Conservation (phyloP, 2,113 vertebrate genomes). For the Calypte anna region DNA sequence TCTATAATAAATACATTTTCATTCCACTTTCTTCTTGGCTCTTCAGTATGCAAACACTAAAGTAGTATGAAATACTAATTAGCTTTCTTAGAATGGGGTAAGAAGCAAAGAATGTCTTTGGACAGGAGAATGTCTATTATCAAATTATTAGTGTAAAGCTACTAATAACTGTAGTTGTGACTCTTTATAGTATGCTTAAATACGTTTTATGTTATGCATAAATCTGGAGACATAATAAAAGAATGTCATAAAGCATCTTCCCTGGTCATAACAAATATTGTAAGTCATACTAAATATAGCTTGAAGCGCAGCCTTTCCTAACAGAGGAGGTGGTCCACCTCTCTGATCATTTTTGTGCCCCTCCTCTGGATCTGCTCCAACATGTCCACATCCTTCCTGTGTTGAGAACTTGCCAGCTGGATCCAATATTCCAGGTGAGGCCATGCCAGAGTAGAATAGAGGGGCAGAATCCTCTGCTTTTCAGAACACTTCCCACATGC, state of each 20-base stretch:
- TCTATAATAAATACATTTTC: background rate
- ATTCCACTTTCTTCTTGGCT: background rate
- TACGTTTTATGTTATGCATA: background rate
- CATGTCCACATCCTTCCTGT: background rate
- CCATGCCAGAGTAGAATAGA: background rate
- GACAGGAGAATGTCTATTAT: background rate
- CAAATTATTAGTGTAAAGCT: background rate
- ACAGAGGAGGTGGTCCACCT: background rate
- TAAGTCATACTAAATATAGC: background rate
- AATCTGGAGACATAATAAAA: background rate
- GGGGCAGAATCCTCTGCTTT: background rate
- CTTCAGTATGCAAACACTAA: background rate
- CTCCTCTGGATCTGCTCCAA: background rate
- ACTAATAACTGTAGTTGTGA: background rate
- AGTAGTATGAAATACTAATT: background rate
- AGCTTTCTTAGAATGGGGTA: background rate
- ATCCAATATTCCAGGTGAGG: fast-evolving
- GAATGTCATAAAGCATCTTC: background rate
- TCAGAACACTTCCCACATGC: background rate
- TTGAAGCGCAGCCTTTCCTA: background rate
- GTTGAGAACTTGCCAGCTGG: background rate
- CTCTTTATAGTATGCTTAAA: background rate
- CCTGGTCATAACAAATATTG: background rate
- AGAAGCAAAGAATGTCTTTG: background rate
- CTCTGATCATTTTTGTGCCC: background rate